A percentile compares a stretch with the other conserved stretches of the same genome.
phyloP scores from a whole-genome alignment of 2,888 invertebrate genomes.

The Aphidoletes aphidimyza region DNA sequence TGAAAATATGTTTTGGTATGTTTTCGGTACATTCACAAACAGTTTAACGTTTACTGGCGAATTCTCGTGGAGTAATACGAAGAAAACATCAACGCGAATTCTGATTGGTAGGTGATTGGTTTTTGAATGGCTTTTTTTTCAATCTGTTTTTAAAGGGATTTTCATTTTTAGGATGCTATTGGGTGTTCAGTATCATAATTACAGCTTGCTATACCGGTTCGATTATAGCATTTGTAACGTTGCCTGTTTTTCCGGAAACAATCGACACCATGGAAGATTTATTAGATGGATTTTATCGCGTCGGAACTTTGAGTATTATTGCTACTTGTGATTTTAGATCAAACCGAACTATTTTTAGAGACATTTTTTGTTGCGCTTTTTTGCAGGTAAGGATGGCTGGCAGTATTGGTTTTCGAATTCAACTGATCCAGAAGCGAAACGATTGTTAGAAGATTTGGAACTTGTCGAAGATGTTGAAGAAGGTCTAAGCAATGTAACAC shows the following conservation, averaged over 20 bases:
- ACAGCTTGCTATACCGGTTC: constrained; percentile 87
- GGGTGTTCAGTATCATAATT: constrained; percentile 87
- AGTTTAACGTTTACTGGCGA: constrained; percentile 78
- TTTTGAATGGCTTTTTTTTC: background rate
- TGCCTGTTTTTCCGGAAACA: constrained; percentile 80
- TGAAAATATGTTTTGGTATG: constrained; percentile 89
- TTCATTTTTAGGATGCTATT: constrained; percentile 74
- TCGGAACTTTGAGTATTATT: constrained; percentile 76
- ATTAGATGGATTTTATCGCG: constrained; percentile 73
- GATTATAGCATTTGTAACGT: constrained; percentile 84
- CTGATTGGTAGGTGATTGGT: constrained; percentile 71
- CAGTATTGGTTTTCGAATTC: constrained; percentile 78
- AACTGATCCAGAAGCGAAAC: constrained; percentile 72
- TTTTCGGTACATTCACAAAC: constrained; percentile 86
- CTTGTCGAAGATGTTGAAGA: constrained; percentile 74
- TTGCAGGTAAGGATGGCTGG: constrained; percentile 78
- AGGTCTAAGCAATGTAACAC: constrained; percentile 79
- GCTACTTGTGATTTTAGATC: background rate
- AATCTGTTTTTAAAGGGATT: background rate
- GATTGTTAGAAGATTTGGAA: constrained; percentile 75
- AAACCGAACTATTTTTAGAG: no score
- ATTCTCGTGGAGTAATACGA: constrained; percentile 77
- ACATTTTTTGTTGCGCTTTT: background rate
- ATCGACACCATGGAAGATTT: constrained; percentile 77
- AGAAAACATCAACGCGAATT: constrained; percentile 76